phyloP scores from a whole-genome alignment of 2,888 invertebrate species.

The Drepanosiphum platanoidis region DNA sequence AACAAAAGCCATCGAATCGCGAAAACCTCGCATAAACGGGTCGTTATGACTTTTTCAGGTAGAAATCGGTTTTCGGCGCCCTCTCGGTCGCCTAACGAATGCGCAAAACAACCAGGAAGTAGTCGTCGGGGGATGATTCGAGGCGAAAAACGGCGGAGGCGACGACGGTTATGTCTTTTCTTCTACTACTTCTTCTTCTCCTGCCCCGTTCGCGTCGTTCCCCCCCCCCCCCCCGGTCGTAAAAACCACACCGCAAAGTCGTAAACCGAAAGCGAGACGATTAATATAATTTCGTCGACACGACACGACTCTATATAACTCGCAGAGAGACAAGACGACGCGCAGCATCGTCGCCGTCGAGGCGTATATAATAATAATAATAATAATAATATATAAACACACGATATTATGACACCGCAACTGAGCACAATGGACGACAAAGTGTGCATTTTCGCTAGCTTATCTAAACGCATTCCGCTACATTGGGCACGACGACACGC shows the following conservation, averaged over 20 bases:
- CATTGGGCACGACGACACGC: slow-evolving; percentile 47
- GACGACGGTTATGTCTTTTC: background rate
- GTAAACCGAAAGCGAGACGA: slow-evolving; percentile 20
- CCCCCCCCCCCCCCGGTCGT: background rate
- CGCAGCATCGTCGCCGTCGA: background rate
- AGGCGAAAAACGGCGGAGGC: background rate
- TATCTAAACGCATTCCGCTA: slow-evolving; percentile 62
- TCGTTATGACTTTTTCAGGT: too few species aligned
- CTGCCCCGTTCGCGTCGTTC: background rate
- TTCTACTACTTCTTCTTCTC: background rate
- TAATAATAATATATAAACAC: background rate
- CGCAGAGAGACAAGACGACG: background rate
- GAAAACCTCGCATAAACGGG: too few species aligned
- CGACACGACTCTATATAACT: background rate
- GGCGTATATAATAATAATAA: background rate
- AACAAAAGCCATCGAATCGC: too few species aligned
- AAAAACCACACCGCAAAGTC: slow-evolving; percentile 14
- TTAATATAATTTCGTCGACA: slow-evolving; percentile 37
- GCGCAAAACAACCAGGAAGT: slow-evolving; percentile 9
- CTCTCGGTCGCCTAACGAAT: background rate
- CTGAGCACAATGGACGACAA: slow-evolving; percentile 52
- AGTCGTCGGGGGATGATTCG: background rate
- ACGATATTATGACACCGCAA: background rate
- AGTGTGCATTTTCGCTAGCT: slow-evolving; percentile 38
- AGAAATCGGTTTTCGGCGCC: background rate